A percentile compares a stretch with the other conserved stretches of the same genome.
Evolutionary conservation across 1,140 invertebrate genomes (phyloP).

Genomic region (Coptotermes formosanus): DNA sequence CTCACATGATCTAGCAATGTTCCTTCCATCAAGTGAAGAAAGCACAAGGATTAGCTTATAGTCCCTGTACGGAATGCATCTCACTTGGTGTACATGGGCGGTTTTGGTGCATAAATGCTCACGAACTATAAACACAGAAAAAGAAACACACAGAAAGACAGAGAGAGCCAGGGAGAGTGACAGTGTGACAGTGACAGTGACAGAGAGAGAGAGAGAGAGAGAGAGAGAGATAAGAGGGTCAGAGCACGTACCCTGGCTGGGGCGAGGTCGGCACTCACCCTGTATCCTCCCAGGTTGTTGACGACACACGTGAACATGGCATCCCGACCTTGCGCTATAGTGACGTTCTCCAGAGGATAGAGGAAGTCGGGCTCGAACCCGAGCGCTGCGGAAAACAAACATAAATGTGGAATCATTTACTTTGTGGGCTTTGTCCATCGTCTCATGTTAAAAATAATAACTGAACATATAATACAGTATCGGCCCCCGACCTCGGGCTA

Average conservation of each 20-base stretch:
- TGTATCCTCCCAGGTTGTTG: conserved; percentile 86
- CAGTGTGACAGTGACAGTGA: conserved; percentile 24
- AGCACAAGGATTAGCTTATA: too few species aligned
- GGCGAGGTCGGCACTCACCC: conserved; percentile 85
- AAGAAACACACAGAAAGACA: conserved; percentile 14
- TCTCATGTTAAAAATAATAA: too few species aligned
- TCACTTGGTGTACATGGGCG: too few species aligned
- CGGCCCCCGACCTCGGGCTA: too few species aligned
- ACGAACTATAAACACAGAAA: neutral
- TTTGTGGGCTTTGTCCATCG: too few species aligned
- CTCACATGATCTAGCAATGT: too few species aligned
- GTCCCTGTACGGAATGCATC: neutral
- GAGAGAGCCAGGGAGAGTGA: conserved; percentile 23
- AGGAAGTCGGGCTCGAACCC: conserved; percentile 82
- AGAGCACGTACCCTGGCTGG: conserved; percentile 40
- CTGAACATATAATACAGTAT: too few species aligned
- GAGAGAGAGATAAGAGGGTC: conserved; percentile 12
- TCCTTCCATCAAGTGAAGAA: too few species aligned
- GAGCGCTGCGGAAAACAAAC: conserved; percentile 49
- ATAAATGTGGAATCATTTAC: neutral
- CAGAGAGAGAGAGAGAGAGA: conserved; percentile 22
- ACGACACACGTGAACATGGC: conserved; percentile 88
- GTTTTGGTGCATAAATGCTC: too few species aligned
- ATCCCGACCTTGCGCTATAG: conserved; percentile 80
- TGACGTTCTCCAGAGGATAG: conserved; percentile 81